phyloP scores from a whole-genome alignment of 1,140 invertebrate genomes.

The Drosophila punjabiensis region DNA sequence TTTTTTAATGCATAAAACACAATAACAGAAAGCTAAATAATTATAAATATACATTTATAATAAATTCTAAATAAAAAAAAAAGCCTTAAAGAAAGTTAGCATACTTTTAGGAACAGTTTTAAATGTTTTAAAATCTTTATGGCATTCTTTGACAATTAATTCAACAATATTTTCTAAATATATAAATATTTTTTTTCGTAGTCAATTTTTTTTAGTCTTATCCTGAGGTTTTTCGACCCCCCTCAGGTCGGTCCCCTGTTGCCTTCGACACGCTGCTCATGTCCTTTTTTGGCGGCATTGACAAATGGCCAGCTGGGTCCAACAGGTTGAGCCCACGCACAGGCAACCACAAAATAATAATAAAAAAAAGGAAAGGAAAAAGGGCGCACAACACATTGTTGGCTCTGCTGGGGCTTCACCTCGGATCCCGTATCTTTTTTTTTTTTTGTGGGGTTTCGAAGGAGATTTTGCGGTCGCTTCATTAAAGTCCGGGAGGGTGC shows the following conservation, averaged over 20 bases:
- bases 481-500: slow-evolving; percentile 33
- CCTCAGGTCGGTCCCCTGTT: neutral
- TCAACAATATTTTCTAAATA: neutral
- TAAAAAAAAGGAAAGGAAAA: neutral
- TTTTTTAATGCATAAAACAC: too few species aligned
- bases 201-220: neutral
- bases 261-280: neutral
- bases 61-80: too few species aligned
- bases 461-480: slow-evolving; percentile 14
- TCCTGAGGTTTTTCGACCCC: too few species aligned
- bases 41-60: too few species aligned
- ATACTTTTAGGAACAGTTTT: too few species aligned
- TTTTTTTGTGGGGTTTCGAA: neutral
- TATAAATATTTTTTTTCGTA: neutral
- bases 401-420: neutral
- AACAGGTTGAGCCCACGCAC: slow-evolving; percentile 43
- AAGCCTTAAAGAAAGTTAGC: too few species aligned
- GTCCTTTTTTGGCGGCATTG: slow-evolving; percentile 32
- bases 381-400: slow-evolving; percentile 22
- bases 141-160: too few species aligned
- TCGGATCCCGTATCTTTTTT: neutral
- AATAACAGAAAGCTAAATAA: too few species aligned
- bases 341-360: slow-evolving; percentile 24
- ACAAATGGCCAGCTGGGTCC: slow-evolving; percentile 62
- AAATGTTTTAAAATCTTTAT: too few species aligned